Percentiles rank a stretch among this genome's conserved stretches.
Evolutionary conservation across 2,113 vertebrate genomes (phyloP).

Genomic region (Mohoua ochrocephala): DNA sequence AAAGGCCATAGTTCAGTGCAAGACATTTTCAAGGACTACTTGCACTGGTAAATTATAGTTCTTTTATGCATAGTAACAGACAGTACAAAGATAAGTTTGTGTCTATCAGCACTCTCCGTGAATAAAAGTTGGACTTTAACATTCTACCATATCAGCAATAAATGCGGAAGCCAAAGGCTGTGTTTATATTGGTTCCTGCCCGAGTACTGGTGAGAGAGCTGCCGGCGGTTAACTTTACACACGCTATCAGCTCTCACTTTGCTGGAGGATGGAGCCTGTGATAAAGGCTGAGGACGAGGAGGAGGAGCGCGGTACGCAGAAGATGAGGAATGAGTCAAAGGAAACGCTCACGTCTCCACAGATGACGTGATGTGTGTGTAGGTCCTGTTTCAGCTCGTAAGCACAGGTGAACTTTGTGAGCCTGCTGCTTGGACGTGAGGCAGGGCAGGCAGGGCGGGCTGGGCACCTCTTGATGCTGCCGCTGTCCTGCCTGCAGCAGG

Average conservation of each 20-base stretch:
- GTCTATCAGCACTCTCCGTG: neutral
- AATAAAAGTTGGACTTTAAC: neutral
- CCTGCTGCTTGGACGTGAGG: fast-evolving
- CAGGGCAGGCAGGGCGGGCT: fast-evolving
- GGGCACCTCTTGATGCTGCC: neutral
- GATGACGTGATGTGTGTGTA: neutral
- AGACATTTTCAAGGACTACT: neutral
- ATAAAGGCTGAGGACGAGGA: neutral
- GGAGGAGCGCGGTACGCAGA: neutral
- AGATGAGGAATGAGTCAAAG: neutral
- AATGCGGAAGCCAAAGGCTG: neutral
- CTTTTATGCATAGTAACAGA: neutral
- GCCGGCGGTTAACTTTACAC: neutral
- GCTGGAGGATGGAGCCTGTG: neutral
- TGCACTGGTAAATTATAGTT: neutral
- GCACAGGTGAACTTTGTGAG: neutral
- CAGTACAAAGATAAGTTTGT: neutral
- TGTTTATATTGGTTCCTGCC: neutral
- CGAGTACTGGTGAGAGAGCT: neutral
- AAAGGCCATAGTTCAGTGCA: neutral
- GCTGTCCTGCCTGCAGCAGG: neutral
- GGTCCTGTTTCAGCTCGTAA: neutral
- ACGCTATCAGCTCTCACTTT: neutral
- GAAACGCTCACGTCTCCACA: neutral
- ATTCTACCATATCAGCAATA: neutral